Base-by-base conservation (phyloP, 2,888 invertebrate genomes). In the Xestia sexstrigata region DNA sequence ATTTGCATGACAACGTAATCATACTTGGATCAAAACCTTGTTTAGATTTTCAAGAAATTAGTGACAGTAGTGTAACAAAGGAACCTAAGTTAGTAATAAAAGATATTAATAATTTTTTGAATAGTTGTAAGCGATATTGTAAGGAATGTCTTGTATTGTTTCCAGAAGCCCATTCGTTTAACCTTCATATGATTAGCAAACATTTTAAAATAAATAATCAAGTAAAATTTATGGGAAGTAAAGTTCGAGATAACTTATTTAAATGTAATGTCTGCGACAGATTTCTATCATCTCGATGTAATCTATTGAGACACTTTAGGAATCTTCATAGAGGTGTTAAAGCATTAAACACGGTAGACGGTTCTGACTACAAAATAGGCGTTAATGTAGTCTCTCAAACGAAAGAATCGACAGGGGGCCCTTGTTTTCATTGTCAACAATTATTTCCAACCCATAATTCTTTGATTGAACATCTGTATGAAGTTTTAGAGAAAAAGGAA, bases 381-480 rank as follows among this genome's bases (percentile, higher is more conserved):
- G 35, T 58, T 52, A 69, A n/a, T 68, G 70, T 79, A 77, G 70
- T 39, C 52, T 30, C 63, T 60, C 75, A 75, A 49, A 70, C 68
- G 17, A 74, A 83, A 66, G 49, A 5, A 39, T 47, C 23, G 11
- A 55, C 80, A 70, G 86, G 79, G 30, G 83, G 87, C 47, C 68
- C 78, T 72, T 95, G 95, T 89, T 92, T 92, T 84, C 95, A 95
- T 84, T 95, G 95, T 81, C 88, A 92, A 35, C 83, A 89, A 81
- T 30, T 76, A 66, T 95, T 95, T 91, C 66, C 87, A 70, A 91
- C 89, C 60, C 90, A 91, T 71, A 90, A 91, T 83, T 83, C 84
- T 62, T 88, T 95, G 42, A 94, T 95, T 87, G 93, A 95, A 72
- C 95, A 95, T 79, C 90, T 95, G 55, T 95, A 95, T 84, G 88